Conservation (phyloP, 2,888 invertebrate genomes). For the Eupithecia subfuscata region DNA sequence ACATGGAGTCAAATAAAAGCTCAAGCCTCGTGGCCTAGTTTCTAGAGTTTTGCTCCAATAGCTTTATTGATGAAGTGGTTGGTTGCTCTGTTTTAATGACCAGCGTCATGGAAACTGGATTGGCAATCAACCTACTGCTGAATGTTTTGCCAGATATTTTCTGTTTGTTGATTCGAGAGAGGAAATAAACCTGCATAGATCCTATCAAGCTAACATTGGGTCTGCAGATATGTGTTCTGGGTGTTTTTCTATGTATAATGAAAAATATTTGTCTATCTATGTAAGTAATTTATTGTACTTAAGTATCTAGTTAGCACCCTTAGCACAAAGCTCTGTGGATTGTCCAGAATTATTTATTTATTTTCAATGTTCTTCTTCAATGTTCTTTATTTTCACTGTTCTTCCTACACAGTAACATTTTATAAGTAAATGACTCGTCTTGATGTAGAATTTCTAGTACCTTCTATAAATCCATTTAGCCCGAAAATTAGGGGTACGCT, state of each 20-base stretch:
- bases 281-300: no score
- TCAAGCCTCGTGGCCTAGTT: constrained; percentile 34
- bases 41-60: constrained; percentile 38
- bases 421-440: no score
- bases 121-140: constrained; percentile 2
- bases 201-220: background rate
- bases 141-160: background rate
- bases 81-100: constrained; percentile 27
- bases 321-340: no score
- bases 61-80: constrained; percentile 32
- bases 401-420: no score
- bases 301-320: no score
- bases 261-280: no score
- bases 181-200: background rate
- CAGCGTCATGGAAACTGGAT: constrained; percentile 8
- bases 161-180: background rate
- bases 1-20: constrained; percentile 7
- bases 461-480: no score
- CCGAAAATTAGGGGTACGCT: no score
- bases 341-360: no score
- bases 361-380: no score
- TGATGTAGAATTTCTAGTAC: no score
- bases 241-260: background rate
- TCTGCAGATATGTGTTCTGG: background rate
- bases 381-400: no score